phyloP scores from a whole-genome alignment of 2,888 invertebrate species.

The Saturnia pavonia region DNA sequence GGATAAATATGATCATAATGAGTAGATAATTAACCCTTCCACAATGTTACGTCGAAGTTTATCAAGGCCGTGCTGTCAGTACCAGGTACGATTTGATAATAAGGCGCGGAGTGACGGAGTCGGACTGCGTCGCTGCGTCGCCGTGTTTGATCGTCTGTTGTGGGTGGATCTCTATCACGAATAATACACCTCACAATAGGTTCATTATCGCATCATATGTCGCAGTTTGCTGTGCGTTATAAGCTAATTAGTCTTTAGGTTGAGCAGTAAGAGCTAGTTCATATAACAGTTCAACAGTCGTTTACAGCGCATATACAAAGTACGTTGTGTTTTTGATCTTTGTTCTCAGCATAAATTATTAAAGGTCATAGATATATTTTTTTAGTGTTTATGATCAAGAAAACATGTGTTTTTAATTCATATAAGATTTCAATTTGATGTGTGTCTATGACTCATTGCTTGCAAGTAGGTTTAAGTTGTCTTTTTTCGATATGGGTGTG shows the following conservation, averaged over 20 bases:
- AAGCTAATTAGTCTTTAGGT: not conserved
- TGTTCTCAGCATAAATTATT: slow-evolving; percentile 29
- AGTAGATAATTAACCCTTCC: slow-evolving; percentile 42
- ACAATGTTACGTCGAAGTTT: slow-evolving; percentile 57
- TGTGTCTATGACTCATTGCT: not conserved
- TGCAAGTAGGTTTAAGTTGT: not conserved
- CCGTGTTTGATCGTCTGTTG: slow-evolving; percentile 41
- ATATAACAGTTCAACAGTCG: slow-evolving; percentile 27
- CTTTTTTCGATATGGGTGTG: not conserved
- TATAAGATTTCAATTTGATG: not conserved
- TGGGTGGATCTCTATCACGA: slow-evolving; percentile 69
- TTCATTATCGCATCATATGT: slow-evolving; percentile 40
- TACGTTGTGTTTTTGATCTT: slow-evolving; percentile 37
- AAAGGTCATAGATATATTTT: not conserved
- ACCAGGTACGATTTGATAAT: slow-evolving; percentile 64
- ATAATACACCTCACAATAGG: slow-evolving; percentile 30
- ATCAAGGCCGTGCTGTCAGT: slow-evolving; percentile 74
- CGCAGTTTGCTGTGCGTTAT: slow-evolving; percentile 7
- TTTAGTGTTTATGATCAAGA: slow-evolving; percentile 3
- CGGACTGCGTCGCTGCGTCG: slow-evolving; percentile 39
- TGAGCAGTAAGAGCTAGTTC: slow-evolving; percentile 24
- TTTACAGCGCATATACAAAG: slow-evolving; percentile 23
- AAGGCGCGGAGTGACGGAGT: slow-evolving; percentile 30
- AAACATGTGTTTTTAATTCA: not conserved
- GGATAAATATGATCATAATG: slow-evolving; percentile 20